These are phyloP conservation scores for Ornithoptera alexandrae DNA, from an alignment of 2,888 invertebrate species.

Conservation along the genomic window DNA sequence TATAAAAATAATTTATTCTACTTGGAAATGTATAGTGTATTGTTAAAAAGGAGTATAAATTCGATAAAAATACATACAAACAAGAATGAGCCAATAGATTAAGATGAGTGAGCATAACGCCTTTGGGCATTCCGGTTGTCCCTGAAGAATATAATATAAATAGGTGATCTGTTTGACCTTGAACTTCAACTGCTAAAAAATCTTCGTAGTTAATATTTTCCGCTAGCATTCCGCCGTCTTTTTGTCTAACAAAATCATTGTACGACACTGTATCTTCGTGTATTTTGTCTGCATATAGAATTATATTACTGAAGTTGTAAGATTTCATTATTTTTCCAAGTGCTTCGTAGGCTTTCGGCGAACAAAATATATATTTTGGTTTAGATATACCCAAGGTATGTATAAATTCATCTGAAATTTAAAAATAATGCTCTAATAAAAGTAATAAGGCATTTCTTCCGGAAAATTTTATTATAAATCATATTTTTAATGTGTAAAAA, in stretches of 20 bases:
- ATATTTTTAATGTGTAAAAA: too few relatives aligned
- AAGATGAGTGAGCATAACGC: constrained; percentile 40
- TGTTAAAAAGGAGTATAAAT: too few relatives aligned
- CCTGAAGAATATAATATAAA: constrained; percentile 42
- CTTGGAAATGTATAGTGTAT: too few relatives aligned
- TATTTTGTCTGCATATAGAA: constrained; percentile 49
- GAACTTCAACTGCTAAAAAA: constrained; percentile 34
- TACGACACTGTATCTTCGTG: constrained; percentile 39
- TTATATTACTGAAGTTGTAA: constrained; percentile 45
- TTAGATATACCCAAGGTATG: constrained; percentile 56
- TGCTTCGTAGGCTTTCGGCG: constrained; percentile 45
- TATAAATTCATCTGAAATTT: constrained; percentile 53
- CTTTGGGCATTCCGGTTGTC: constrained; percentile 43
- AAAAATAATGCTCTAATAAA: not conserved
- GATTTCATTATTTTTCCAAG: constrained; percentile 42
- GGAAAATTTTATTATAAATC: not conserved
- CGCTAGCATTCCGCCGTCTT: constrained; percentile 2
- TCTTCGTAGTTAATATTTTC: constrained; percentile 31
- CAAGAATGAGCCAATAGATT: constrained; percentile 34
- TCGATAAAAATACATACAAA: constrained; percentile 32
- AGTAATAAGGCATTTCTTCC: not conserved
- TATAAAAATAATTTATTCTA: too few relatives aligned
- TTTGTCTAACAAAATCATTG: constrained; percentile 42
- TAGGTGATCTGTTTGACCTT: constrained; percentile 36
- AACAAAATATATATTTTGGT: constrained; percentile 56